Percentiles rank a stretch among this genome's conserved stretches.
phyloP scores from a whole-genome alignment of 2,797 vertebrate genomes.

The Pyrocephalus nanus region DNA sequence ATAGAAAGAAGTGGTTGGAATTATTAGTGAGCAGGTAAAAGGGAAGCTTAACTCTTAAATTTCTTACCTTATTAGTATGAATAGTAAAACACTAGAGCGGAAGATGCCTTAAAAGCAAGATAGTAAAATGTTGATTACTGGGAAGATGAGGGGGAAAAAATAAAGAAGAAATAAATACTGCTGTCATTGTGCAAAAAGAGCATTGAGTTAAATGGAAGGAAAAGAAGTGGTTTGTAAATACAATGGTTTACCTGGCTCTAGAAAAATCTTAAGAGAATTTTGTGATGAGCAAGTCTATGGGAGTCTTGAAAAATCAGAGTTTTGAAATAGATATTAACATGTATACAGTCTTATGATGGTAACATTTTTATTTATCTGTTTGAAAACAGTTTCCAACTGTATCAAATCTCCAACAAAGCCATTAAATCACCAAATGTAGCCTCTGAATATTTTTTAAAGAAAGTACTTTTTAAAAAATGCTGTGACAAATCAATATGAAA shows the following conservation, averaged over 20 bases:
- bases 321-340: slow-evolving; percentile 5
- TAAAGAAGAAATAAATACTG: neutral
- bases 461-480: slow-evolving; percentile 49
- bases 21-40: neutral
- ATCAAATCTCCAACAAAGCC: slow-evolving; percentile 22
- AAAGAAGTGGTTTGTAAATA: neutral
- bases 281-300: neutral
- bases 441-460: slow-evolving; percentile 23
- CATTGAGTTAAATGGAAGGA: neutral
- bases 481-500: slow-evolving; percentile 71
- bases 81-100: neutral
- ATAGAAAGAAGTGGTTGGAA: neutral
- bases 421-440: slow-evolving; percentile 19
- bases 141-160: neutral
- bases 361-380: slow-evolving; percentile 1
- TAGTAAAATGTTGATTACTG: neutral
- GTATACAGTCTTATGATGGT: neutral
- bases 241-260: neutral
- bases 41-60: neutral
- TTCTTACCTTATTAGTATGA: neutral
- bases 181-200: neutral
- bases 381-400: neutral
- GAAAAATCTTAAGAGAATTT: neutral
- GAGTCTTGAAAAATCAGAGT: slow-evolving; percentile 1
- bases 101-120: neutral